Evolutionary conservation across 2,113 vertebrate species (phyloP).

Genomic region (Sula dactylatra): DNA sequence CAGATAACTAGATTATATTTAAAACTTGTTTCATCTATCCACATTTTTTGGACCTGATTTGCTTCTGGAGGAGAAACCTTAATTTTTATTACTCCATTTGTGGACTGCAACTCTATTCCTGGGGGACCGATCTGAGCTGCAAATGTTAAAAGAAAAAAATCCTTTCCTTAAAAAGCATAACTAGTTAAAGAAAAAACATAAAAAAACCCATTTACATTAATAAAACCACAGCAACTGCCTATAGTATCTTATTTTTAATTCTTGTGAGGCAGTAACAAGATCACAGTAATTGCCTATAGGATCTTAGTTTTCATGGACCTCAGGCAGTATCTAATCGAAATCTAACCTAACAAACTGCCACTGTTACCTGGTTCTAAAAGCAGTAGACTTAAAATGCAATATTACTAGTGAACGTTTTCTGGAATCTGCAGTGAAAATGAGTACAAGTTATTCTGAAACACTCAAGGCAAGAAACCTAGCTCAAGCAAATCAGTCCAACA

Average conservation of each 20-base stretch:
- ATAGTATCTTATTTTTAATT: background rate
- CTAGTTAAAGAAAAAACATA: background rate
- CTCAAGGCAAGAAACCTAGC: background rate
- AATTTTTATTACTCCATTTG: conserved; percentile 50
- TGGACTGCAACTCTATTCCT: conserved; percentile 49
- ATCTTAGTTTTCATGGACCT: background rate
- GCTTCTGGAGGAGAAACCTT: conserved; percentile 58
- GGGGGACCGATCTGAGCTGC: conserved; percentile 73
- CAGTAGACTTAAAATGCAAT: background rate
- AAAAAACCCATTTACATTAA: background rate
- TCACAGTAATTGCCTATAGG: background rate
- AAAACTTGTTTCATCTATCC: background rate
- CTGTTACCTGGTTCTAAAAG: background rate
- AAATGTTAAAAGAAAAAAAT: background rate
- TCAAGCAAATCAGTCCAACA: background rate
- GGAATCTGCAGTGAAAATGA: background rate
- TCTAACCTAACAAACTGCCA: background rate
- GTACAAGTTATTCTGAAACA: background rate
- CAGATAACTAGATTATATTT: conserved; percentile 55
- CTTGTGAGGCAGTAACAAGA: background rate
- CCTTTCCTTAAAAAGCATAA: background rate
- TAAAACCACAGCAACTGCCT: background rate
- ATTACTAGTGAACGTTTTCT: background rate
- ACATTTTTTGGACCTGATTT: conserved; percentile 28
- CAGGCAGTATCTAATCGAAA: background rate